These are phyloP conservation scores for Odocoileus virginianus DNA, from an alignment of 2,113 vertebrate genomes.

Conservation along the genomic window DNA sequence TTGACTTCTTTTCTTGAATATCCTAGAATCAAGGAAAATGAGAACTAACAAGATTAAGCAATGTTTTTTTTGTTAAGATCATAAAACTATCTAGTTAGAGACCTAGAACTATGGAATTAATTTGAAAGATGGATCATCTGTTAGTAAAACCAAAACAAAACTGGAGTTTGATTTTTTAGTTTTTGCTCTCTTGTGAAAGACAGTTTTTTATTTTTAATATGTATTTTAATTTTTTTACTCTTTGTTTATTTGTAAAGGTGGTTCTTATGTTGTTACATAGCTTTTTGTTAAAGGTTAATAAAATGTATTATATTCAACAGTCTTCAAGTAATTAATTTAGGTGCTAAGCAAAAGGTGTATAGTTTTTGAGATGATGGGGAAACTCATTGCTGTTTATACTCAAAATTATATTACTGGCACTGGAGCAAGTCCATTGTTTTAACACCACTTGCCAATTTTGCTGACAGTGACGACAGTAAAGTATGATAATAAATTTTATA, in stretches of 20 bases:
- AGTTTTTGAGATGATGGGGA: background rate
- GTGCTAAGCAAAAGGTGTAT: background rate
- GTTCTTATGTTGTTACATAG: background rate
- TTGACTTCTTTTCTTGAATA: background rate
- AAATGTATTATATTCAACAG: background rate
- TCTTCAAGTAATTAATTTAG: conserved; percentile 16
- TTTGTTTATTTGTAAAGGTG: background rate
- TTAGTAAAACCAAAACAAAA: background rate
- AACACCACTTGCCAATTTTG: conserved; percentile 11
- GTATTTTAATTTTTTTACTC: background rate
- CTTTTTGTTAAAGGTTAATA: background rate
- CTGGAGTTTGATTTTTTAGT: background rate
- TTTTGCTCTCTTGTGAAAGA: background rate
- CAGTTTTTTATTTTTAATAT: background rate
- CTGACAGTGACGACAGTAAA: background rate
- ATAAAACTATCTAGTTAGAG: background rate
- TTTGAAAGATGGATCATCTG: background rate
- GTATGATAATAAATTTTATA: background rate
- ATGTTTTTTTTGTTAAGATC: background rate
- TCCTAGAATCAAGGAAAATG: background rate
- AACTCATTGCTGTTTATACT: background rate
- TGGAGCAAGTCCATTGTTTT: background rate
- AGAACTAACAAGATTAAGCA: background rate
- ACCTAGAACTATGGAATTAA: background rate
- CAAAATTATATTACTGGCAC: background rate